A percentile compares a stretch with the other conserved stretches of the same genome.
Evolutionary conservation across 2,888 invertebrate genomes (phyloP).

Genomic region (Conops quadrifasciatus): DNA sequence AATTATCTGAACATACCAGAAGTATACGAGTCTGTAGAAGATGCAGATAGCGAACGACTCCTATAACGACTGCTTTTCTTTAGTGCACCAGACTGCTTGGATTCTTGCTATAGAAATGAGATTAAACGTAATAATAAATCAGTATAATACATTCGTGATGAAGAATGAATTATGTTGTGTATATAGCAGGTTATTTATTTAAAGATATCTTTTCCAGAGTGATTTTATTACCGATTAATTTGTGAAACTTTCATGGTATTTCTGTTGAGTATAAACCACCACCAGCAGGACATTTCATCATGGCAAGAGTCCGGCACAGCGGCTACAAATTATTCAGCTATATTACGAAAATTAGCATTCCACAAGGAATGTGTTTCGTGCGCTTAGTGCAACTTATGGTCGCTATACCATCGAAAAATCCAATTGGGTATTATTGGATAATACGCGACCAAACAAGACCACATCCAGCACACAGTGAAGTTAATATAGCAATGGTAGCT

Average conservation of each 20-base stretch:
- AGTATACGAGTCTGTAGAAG: constrained; percentile 94
- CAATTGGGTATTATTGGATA: too few relatives aligned
- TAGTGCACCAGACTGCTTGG: constrained; percentile 74
- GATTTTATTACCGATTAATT: background rate
- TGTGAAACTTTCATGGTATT: background rate
- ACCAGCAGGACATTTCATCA: background rate
- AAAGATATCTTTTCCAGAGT: background rate
- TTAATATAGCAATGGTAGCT: too few relatives aligned
- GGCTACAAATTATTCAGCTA: background rate
- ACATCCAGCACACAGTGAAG: too few relatives aligned
- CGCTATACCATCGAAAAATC: background rate
- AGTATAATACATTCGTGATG: background rate
- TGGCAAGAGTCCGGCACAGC: background rate
- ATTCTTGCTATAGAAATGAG: constrained; percentile 38
- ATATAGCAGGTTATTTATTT: background rate
- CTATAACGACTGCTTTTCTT: constrained; percentile 89
- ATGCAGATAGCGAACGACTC: constrained; percentile 90
- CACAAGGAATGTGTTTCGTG: too few relatives aligned
- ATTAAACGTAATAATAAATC: background rate
- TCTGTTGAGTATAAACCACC: background rate
- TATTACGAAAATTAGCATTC: background rate
- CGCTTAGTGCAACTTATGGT: background rate
- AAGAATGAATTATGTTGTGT: background rate
- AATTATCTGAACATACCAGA: constrained; percentile 65
- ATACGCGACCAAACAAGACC: too few relatives aligned